Evolutionary conservation across 2,113 vertebrate species (phyloP).

Genomic region (Mesocricetus auratus): DNA sequence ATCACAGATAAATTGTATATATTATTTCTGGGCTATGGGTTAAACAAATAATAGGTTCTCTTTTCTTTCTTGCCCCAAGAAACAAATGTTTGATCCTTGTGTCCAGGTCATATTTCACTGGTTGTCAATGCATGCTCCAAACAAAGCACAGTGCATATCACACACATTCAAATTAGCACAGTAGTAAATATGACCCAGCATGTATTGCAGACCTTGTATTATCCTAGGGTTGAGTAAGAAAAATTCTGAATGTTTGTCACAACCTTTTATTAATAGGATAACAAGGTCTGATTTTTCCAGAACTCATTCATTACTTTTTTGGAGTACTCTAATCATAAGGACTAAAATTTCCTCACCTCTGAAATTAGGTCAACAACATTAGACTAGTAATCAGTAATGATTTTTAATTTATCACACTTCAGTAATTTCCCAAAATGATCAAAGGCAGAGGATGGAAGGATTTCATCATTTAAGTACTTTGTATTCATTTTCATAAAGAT

Average conservation of each 20-base stretch:
- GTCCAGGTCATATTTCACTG: rapidly evolving
- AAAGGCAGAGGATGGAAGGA: not conserved
- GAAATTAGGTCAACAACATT: conserved; percentile 28
- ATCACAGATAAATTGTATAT: not conserved
- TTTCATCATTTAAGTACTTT: not conserved
- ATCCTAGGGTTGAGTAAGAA: not conserved
- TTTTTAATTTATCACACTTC: not conserved
- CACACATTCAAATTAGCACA: not conserved
- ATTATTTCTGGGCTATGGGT: not conserved
- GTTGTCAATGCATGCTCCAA: not conserved
- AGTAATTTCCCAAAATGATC: conserved; percentile 8
- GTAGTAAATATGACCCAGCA: not conserved
- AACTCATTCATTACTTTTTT: conserved; percentile 6
- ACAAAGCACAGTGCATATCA: not conserved
- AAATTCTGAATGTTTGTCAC: conserved; percentile 20
- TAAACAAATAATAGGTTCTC: not conserved
- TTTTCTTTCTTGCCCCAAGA: not conserved
- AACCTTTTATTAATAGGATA: not conserved
- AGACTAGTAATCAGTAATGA: not conserved
- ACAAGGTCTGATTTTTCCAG: not conserved
- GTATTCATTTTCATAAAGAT: not conserved
- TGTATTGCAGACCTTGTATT: not conserved
- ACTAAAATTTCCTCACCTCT: conserved; percentile 25
- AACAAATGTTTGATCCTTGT: not conserved
- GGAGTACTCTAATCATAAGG: not conserved